These are phyloP conservation scores for Gari tellinella DNA, from an alignment of 2,888 invertebrate genomes.

Conservation along the genomic window DNA sequence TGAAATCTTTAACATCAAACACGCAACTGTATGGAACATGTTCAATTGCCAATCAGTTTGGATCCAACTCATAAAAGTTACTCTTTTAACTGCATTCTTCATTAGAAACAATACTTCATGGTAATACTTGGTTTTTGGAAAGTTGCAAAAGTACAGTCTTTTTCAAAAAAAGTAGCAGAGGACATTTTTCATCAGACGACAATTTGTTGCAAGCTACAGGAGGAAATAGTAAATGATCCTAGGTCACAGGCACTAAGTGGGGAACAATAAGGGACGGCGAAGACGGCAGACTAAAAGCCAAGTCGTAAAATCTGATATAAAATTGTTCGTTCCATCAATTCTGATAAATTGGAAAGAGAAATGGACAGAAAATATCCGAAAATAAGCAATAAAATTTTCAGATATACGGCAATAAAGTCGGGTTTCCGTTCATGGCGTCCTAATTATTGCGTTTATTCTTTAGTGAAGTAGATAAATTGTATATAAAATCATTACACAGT, in stretches of 20 bases:
- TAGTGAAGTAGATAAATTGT: slow-evolving; percentile 57
- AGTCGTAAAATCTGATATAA: slow-evolving; percentile 65
- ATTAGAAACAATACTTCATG: too few relatives aligned
- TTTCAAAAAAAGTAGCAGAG: too few relatives aligned
- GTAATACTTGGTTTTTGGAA: too few relatives aligned
- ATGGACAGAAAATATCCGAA: slow-evolving; percentile 65
- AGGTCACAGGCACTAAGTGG: slow-evolving; percentile 43
- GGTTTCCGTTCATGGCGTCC: slow-evolving; percentile 44
- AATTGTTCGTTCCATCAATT: slow-evolving; percentile 57
- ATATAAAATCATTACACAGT: slow-evolving; percentile 60
- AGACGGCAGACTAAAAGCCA: slow-evolving; percentile 63
- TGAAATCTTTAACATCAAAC: slow-evolving; percentile 36
- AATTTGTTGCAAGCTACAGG: too few relatives aligned
- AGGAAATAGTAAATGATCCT: slow-evolving; percentile 57
- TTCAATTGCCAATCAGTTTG: too few relatives aligned
- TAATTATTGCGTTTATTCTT: slow-evolving; percentile 45
- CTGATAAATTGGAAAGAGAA: slow-evolving; percentile 61
- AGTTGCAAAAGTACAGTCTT: too few relatives aligned
- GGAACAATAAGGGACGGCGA: slow-evolving; percentile 49
- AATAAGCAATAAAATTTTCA: slow-evolving; percentile 64
- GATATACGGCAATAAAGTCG: slow-evolving; percentile 55
- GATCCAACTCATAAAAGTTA: too few relatives aligned
- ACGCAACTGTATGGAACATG: too few relatives aligned
- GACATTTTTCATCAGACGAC: too few relatives aligned
- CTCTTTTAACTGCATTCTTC: too few relatives aligned